phyloP scores from a whole-genome alignment of 2,888 invertebrate genomes.

The Drosophila kuntzei region DNA sequence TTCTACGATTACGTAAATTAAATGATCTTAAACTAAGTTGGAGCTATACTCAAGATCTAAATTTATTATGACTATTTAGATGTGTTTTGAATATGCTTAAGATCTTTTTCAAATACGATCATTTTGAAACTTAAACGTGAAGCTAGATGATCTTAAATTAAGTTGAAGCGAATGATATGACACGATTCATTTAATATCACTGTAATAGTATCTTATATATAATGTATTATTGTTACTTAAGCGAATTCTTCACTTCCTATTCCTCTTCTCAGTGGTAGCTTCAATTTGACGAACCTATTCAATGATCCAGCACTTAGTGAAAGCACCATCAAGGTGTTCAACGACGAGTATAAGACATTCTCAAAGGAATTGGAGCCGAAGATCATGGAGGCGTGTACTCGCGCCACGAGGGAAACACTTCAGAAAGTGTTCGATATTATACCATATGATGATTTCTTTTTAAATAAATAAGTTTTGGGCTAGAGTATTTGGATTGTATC shows the following conservation, averaged over 20 bases:
- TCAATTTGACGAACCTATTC: conserved; percentile 15
- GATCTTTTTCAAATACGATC: background rate
- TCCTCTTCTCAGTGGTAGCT: background rate
- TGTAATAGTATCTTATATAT: too few relatives aligned
- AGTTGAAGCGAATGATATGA: background rate
- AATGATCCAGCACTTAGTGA: conserved; percentile 7
- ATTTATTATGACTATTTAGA: background rate
- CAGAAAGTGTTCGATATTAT: conserved; percentile 18
- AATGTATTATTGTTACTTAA: background rate
- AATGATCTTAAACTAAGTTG: background rate
- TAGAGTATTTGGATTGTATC: background rate
- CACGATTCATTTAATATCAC: background rate
- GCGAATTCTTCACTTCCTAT: background rate
- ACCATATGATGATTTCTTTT: conserved; percentile 5
- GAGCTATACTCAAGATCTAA: background rate
- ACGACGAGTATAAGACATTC: conserved; percentile 10
- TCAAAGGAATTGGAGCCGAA: conserved; percentile 5
- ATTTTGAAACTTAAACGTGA: background rate
- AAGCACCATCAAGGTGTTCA: conserved; percentile 26
- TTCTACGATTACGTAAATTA: background rate
- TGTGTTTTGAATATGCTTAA: background rate
- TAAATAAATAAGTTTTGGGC: conserved; percentile 2
- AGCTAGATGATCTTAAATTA: background rate
- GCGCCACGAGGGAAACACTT: background rate
- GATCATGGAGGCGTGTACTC: background rate